Base-by-base conservation (phyloP, 2,797 vertebrate genomes). In the Scolopax bukidnonensis region DNA sequence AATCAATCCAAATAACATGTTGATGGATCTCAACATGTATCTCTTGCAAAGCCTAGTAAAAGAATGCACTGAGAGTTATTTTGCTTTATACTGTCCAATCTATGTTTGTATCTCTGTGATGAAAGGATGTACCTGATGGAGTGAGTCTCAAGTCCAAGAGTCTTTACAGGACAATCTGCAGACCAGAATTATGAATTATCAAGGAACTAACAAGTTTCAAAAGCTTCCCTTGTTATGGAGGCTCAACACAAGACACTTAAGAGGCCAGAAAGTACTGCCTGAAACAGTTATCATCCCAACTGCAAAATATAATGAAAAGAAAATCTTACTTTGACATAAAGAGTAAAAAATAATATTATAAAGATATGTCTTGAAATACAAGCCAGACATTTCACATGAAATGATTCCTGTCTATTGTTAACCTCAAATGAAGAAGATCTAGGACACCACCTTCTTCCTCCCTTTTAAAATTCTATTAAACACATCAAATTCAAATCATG, bases 261-360 rank as follows among this genome's bases (percentile, higher is more conserved):
- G 25, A 80, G 68, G 36, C 28, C 51, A 78, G 30, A 38, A 91
- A 73, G 11, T 73, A 61, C 54, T 93, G 19, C 54, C 47, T 81
- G 73, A 90, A 91, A 80, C 10, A 70, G 32, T 61, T 93, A 83
- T 64, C 65, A 90, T n/a, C 45, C 81, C 70, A 84, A 69, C 32
- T 47, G 53, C n/a, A 96, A 94, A 88, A 63, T 16, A 73, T 17
- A 73, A 81, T 11, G 30, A 64, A 85, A 83, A 93, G 23, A 96
- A 87, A 13, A 80, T 38, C 28, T 68, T 84, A n/a, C 33, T 93
- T 84, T 95, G 38, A 40, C 36, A 69, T 80, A 80, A 88, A 75
- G 30, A 82, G 33, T 27, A 91, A 95, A 95, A 95, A 96, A 64
- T 69, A 94, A 91, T 65, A 87, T 48, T 84, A 86, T 45, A 89